Conservation (phyloP, 2,797 vertebrate genomes). For the Kryptopterus vitreolus region DNA sequence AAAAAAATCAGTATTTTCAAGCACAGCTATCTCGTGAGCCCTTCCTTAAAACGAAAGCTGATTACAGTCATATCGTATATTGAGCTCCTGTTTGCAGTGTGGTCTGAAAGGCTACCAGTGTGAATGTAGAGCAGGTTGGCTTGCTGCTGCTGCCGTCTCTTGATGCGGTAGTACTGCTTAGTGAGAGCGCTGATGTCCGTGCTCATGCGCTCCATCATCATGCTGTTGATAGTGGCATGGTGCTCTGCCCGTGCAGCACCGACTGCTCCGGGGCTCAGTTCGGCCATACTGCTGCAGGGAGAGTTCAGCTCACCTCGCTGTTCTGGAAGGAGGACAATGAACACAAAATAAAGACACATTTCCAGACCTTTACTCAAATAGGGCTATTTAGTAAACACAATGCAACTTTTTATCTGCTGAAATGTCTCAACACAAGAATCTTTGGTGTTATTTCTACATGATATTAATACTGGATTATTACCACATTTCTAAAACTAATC, state of each 20-base stretch:
- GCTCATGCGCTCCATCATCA: slow-evolving; percentile 99
- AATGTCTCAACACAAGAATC: not conserved
- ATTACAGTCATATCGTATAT: not conserved
- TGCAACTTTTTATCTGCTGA: not conserved
- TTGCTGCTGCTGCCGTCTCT: slow-evolving; percentile 93
- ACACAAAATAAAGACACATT: no score
- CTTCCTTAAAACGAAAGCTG: not conserved
- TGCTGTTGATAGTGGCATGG: slow-evolving; percentile 94
- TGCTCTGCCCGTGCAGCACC: slow-evolving; percentile 86
- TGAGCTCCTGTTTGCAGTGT: not conserved
- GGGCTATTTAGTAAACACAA: not conserved
- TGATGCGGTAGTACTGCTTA: slow-evolving; percentile 91
- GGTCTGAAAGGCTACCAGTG: slow-evolving; percentile 77
- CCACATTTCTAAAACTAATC: not conserved
- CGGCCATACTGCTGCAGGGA: slow-evolving; percentile 84
- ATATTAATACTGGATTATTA: not conserved
- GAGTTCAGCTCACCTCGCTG: slow-evolving; percentile 79
- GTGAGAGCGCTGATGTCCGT: slow-evolving; percentile 93
- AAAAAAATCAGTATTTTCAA: not conserved
- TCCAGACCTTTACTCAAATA: not conserved
- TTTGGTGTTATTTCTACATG: not conserved
- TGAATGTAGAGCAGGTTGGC: slow-evolving; percentile 89
- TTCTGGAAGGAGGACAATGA: slow-evolving; percentile 69
- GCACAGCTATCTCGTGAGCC: not conserved
- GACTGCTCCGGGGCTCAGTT: slow-evolving; percentile 93